Base-by-base conservation (phyloP, 2,113 vertebrate genomes). In the Tringa solitaria region DNA sequence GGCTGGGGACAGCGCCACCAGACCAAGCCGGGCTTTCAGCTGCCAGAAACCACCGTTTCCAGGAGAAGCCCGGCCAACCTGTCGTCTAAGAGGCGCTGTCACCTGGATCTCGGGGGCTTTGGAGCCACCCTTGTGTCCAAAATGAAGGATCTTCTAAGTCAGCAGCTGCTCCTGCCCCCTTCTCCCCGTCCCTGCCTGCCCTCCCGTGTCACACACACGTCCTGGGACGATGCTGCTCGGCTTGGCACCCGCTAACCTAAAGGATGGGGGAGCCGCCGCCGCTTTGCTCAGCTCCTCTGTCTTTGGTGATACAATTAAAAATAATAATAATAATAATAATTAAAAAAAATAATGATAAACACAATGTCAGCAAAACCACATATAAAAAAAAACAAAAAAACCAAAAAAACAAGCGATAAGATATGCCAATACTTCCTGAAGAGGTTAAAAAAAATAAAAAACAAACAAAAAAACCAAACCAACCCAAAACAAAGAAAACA, bases 391-490 rank as follows among this genome's bases (percentile, higher is more conserved):
- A 73, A 33, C 43, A 86, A 76, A 35, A 19, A 19, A 18, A 17
- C 18, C 20, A 97, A 97, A 73, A 43, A 86, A 76, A 35, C 89
- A 95, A 97, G 97, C 85, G 41, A 96, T 96, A 98, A 97, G 98
- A 98, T 97, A 98, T 97, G 97, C 96, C 96, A 96, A 97, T 94
- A 97, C 92, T 98, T 98, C 98, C 97, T 97, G 97, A 98, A 98
- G 97, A 98, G 92, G 95, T 90, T 90, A 95, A 97, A 97, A 80
- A 81, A 53, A 95, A 97, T 97, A 80, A 81, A 53, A 51, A 46
- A 46, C 19, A 21, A 41, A 41, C 41, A 41, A 41, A 41, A 24
- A 24, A 24, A 51, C 72, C 48, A 54, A 83, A 51, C 17, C 75
- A 87, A 90, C 76, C 84, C 88, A 19, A 96, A 95, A 84, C 92